Evolutionary conservation across 2,888 invertebrate genomes (phyloP), one percentile per base, ranked within the genome.

Genomic region (Synanthedon andrenaeformis): DNA sequence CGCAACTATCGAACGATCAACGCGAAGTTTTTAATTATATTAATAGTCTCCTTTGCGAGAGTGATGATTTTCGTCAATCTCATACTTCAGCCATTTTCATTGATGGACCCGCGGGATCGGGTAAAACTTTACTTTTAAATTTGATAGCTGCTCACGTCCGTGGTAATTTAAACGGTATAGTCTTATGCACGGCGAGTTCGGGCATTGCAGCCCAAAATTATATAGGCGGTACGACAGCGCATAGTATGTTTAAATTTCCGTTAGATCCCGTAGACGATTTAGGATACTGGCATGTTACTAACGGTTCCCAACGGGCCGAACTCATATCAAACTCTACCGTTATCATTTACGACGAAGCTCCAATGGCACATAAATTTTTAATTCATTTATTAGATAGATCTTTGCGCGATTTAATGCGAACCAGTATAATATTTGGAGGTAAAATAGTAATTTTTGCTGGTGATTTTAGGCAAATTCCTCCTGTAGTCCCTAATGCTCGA

Each of bases 381-480:
- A 51, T 55, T 8, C 53, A 55, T 17, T n/a, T 55, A 41, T 51
- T 55, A 41, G 55, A 55, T 11, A 45, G 55, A 48, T 51, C 53
- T 2, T 42, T 55, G 10, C 51, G 51, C 23, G 55, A 55, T 51
- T 41, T 55, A 10, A 57, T 54, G 55, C 19, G 50, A 4, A 54
- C 53, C 4, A n/a, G 51, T 19, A 53, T 53, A 52, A 12, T 53
- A n/a, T 59, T 59, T 41, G 56, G 58, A 13, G 58, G 57, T 23
- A 56, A 57, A 56, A 45, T 57, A 3, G 49, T 59, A n/a, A 56
- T 59, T 50, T 59, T 57, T 42, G 54, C 57, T 11, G 57, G 57
- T 3, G 56, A 59, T 45, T 59, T 57, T 52, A 53, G 57, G n/a
- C 57, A 57, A 49, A 56, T 59, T n/a, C 55, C 56, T 41, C 57